Conservation (phyloP, 2,888 invertebrate genomes). For the Callyntrura sp. region DNA sequence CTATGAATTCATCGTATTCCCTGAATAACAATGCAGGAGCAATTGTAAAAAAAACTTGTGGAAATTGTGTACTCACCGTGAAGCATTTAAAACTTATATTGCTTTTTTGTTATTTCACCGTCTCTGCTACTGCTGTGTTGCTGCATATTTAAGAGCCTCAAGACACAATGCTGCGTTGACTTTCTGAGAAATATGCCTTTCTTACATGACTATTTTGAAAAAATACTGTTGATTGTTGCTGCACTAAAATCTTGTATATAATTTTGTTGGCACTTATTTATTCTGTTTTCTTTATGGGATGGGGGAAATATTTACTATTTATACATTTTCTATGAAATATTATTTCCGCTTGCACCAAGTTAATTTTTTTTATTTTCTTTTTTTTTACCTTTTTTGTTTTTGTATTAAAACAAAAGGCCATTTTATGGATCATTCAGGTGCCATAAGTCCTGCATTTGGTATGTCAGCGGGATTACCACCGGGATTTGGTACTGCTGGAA, state of each 20-base stretch:
- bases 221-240: background rate
- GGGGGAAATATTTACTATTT: background rate
- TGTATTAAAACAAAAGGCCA: constrained; percentile 65
- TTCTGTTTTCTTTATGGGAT: background rate
- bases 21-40: constrained; percentile 20
- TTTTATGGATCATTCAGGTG: constrained; percentile 86
- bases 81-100: background rate
- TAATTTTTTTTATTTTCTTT: constrained; percentile 45
- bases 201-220: background rate
- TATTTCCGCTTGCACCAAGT: constrained; percentile 39
- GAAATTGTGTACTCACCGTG: background rate
- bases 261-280: background rate
- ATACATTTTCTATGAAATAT: background rate
- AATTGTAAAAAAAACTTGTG: background rate
- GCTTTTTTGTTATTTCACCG: background rate
- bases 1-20: background rate
- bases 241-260: background rate
- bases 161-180: too few species aligned
- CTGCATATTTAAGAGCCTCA: background rate
- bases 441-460: constrained; percentile 94
- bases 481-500: constrained; percentile 80
- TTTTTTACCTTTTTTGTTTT: constrained; percentile 44
- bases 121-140: background rate
- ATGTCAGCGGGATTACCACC: constrained; percentile 87
- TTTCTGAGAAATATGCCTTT: background rate